Percentiles rank a stretch among this genome's conserved stretches.
phyloP scores from a whole-genome alignment of 2,797 vertebrate species.

The Chelidonichthys spinosus region DNA sequence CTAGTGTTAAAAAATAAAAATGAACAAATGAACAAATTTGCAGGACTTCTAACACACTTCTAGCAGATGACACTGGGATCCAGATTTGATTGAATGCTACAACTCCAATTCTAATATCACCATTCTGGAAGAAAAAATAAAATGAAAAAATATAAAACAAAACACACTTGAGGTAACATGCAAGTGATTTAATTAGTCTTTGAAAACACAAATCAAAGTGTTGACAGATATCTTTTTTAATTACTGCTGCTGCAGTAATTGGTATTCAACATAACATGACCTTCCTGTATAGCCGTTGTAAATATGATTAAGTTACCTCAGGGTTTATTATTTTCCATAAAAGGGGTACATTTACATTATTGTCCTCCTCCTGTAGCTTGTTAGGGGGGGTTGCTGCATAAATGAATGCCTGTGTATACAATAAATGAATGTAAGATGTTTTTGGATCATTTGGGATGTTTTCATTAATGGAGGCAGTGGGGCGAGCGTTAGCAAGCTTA shows the following conservation, averaged over 20 bases:
- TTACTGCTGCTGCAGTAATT: conserved; percentile 42
- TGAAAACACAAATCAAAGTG: conserved; percentile 16
- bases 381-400: conserved; percentile 23
- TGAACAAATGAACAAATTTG: no score
- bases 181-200: conserved; percentile 19
- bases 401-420: conserved; percentile 8
- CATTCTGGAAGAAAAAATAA: background rate
- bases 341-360: conserved; percentile 18
- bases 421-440: conserved; percentile 16
- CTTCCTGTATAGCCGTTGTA: conserved; percentile 14
- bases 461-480: conserved; percentile 61
- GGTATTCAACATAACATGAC: conserved; percentile 15
- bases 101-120: background rate
- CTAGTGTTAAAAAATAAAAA: no score
- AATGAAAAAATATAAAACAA: background rate
- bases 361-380: conserved; percentile 22
- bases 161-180: background rate
- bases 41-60: no score
- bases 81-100: background rate
- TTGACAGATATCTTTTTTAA: conserved; percentile 2
- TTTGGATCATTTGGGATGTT: conserved; percentile 37
- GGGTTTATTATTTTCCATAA: conserved; percentile 45
- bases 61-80: background rate
- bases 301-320: conserved; percentile 16
- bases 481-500: conserved; percentile 40